Percentiles rank a stretch among this genome's conserved stretches.
Conservation (phyloP, 2,113 vertebrate genomes). For the Prinia subflava region DNA sequence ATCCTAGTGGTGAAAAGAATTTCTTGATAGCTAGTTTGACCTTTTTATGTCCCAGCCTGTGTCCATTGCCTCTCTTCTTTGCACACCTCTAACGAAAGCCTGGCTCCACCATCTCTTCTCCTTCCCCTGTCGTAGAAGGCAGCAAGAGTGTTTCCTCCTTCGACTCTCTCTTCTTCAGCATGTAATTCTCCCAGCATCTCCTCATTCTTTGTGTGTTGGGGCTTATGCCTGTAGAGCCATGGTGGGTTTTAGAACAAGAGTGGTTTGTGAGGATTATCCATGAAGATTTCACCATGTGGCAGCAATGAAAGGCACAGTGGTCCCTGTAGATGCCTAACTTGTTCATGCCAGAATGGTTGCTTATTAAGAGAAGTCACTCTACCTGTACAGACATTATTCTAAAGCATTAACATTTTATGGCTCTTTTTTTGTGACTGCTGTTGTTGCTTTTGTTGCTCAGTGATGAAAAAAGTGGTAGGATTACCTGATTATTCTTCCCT, state of each 20-base stretch:
- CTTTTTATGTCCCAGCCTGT: neutral
- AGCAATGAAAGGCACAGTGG: neutral
- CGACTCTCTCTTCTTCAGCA: neutral
- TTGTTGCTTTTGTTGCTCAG: neutral
- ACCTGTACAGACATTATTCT: neutral
- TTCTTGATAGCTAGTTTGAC: neutral
- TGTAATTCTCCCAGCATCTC: neutral
- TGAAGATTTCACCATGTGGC: neutral
- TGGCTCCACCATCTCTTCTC: neutral
- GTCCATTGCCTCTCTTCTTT: neutral
- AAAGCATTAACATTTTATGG: neutral
- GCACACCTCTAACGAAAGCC: fast-evolving
- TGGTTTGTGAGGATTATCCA: neutral
- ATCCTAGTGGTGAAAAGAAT: neutral
- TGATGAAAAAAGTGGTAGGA: neutral
- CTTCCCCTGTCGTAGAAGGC: neutral
- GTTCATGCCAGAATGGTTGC: neutral
- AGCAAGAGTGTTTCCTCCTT: neutral
- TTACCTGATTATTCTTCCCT: neutral
- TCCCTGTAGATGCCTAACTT: neutral
- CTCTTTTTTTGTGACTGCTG: neutral
- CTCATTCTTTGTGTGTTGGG: neutral
- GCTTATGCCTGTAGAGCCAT: neutral
- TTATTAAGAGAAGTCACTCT: neutral
- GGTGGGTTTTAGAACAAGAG: neutral